phyloP scores from a whole-genome alignment of 2,797 vertebrate genomes.

The Monodelphis domestica region DNA sequence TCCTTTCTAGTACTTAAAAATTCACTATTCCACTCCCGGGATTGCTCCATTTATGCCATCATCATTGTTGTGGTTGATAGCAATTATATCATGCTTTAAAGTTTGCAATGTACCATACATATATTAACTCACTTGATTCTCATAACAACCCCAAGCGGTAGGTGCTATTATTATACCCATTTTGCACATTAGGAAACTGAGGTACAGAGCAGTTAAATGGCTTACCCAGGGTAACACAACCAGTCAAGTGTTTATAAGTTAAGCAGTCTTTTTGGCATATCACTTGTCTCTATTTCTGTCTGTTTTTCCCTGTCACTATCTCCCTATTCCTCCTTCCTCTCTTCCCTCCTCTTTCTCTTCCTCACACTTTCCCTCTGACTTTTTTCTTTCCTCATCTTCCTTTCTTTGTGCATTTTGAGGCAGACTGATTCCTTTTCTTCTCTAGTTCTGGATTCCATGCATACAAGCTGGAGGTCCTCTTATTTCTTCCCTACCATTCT shows the following conservation, averaged over 20 bases:
- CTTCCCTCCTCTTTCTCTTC: background rate
- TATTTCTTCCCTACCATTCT: background rate
- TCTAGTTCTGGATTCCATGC: background rate
- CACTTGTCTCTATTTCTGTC: background rate
- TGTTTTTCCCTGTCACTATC: background rate
- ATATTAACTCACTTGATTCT: background rate
- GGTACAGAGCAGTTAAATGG: background rate
- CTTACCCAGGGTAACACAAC: background rate
- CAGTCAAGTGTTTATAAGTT: background rate
- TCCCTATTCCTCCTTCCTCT: background rate
- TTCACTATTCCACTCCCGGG: background rate
- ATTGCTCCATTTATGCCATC: background rate
- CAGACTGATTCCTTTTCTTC: background rate
- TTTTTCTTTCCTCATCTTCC: background rate
- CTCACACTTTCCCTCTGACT: background rate
- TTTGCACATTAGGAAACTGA: background rate
- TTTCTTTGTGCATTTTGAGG: background rate
- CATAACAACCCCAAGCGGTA: too few species aligned
- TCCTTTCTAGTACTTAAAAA: background rate
- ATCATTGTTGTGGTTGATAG: background rate
- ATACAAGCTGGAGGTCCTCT: background rate
- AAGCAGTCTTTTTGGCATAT: background rate
- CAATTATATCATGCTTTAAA: background rate
- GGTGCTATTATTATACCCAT: too few species aligned
- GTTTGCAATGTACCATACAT: background rate